Evolutionary conservation across 2,797 vertebrate genomes (phyloP).

Genomic region (Helarctos malayanus): DNA sequence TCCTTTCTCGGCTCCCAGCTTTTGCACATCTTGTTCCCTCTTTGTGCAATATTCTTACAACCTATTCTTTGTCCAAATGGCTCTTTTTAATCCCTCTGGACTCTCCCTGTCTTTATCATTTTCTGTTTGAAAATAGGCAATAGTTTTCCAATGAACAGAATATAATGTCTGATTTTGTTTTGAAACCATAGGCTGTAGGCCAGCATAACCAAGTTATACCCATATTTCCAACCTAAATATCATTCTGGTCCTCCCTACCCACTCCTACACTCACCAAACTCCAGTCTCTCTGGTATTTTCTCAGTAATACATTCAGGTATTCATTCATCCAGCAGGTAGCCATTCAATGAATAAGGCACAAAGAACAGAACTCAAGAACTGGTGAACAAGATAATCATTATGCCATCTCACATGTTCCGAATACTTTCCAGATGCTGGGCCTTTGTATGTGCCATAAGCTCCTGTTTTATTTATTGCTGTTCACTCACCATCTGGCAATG

Average conservation of each 20-base stretch:
- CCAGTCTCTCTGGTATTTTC: neutral
- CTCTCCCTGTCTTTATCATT: neutral
- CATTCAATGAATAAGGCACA: neutral
- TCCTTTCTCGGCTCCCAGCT: neutral
- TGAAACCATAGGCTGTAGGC: neutral
- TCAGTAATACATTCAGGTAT: neutral
- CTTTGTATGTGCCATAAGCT: neutral
- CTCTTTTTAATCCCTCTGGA: neutral
- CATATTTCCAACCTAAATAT: neutral
- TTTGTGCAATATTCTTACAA: slow-evolving; percentile 13
- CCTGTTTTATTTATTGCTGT: neutral
- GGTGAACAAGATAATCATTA: neutral
- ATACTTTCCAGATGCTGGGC: neutral
- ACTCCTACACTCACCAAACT: neutral
- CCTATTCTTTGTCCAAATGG: neutral
- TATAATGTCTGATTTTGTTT: neutral
- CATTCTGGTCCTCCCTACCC: neutral
- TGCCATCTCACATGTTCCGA: neutral
- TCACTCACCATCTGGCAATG: slow-evolving; percentile 10
- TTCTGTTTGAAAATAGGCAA: neutral
- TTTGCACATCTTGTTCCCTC: neutral
- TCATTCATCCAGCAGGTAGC: neutral
- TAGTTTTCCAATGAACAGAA: neutral
- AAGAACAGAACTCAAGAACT: neutral
- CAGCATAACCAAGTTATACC: neutral